Conservation (phyloP, 2,113 vertebrate genomes). For the Anhinga rufa region DNA sequence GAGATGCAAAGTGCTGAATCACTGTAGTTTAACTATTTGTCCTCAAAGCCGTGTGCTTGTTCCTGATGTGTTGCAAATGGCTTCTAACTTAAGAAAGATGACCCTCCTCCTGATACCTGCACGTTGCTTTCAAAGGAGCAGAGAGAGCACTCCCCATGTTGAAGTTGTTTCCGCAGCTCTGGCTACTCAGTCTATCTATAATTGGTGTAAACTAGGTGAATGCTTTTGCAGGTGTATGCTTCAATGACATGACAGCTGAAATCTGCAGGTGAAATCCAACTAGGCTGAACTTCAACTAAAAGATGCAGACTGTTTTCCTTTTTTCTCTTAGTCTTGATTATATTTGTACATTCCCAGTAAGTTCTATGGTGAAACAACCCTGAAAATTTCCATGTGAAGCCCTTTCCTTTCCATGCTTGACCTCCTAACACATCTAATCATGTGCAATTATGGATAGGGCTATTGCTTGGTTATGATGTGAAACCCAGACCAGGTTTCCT, state of each 20-base stretch:
- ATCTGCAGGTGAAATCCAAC: neutral
- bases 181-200: neutral
- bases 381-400: neutral
- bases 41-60: neutral
- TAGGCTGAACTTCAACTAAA: neutral
- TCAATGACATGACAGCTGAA: neutral
- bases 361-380: neutral
- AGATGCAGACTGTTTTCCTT: neutral
- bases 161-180: neutral
- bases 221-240: neutral
- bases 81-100: neutral
- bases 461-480: neutral
- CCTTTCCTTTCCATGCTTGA: neutral
- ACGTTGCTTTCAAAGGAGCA: neutral
- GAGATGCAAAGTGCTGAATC: neutral
- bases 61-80: neutral
- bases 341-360: neutral
- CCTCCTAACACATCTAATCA: neutral
- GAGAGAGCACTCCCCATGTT: neutral
- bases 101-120: neutral
- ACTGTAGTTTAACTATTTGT: rapidly evolving
- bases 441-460: neutral
- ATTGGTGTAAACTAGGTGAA: neutral
- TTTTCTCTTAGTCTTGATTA: neutral
- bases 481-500: neutral